Conservation (phyloP, 2,888 invertebrate species). For the Argynnis bischoffii region DNA sequence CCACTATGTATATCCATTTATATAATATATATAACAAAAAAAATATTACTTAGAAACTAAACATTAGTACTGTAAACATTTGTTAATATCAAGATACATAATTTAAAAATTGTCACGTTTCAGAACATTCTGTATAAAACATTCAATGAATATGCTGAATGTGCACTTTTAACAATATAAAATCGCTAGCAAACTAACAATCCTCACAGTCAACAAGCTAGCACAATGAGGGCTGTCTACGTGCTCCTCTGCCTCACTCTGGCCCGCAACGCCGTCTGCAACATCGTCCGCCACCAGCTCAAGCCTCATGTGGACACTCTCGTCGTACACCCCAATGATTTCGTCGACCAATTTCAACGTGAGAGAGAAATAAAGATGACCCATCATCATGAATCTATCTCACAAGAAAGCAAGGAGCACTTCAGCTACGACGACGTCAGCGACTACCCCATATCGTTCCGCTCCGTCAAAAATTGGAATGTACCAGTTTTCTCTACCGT, state of each 20-base stretch:
- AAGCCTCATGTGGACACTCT: constrained; percentile 49
- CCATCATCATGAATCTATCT: constrained; percentile 41
- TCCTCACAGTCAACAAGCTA: constrained; percentile 44
- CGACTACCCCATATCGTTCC: constrained; percentile 40
- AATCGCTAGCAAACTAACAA: constrained; percentile 5
- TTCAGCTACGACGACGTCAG: constrained; percentile 36
- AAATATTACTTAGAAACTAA: background rate
- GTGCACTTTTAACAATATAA: constrained; percentile 36
- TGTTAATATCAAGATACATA: background rate
- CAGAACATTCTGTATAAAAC: constrained; percentile 5
- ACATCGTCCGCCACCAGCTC: constrained; percentile 58
- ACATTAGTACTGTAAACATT: background rate
- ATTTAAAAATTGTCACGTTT: background rate
- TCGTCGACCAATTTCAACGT: constrained; percentile 47
- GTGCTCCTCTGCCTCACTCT: constrained; percentile 65
- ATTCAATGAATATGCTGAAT: constrained; percentile 20
- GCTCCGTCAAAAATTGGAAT: constrained; percentile 45
- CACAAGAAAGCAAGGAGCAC: constrained; percentile 44
- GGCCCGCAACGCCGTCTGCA: constrained; percentile 58
- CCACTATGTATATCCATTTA: too few species aligned
- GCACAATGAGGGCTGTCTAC: constrained; percentile 69
- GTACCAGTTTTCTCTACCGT: constrained; percentile 46
- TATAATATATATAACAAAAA: background rate
- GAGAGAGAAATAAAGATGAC: constrained; percentile 41
- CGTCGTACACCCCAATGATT: constrained; percentile 51